Base-by-base conservation (phyloP, 2,113 vertebrate species). In the Cettia cetti region DNA sequence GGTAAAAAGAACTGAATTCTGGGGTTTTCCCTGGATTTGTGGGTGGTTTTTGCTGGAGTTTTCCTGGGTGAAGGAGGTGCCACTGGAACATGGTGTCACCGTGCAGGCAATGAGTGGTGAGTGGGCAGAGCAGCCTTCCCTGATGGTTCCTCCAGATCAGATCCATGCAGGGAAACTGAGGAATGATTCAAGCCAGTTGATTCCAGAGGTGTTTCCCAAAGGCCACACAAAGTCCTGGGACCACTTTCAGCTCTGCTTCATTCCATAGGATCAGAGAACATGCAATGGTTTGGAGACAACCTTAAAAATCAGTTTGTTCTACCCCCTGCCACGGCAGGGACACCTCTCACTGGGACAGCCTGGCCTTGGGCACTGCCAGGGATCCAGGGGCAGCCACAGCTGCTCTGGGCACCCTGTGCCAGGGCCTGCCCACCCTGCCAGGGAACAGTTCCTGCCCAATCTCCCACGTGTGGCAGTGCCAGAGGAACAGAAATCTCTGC, bases 311-410 rank as follows among this genome's bases (percentile, higher is more conserved):
- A 26, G 6, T n/a, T 47, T 49, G 11, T 33, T 63, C 16, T 3
- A 22, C 7, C 13, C 11, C 19, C 39, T 59, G 52, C 30, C 37
- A 30, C 3, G 24, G 21, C 53, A 77, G 37, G 45, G 45, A 52
- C 44, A 42, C 9, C 21, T 80, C 0, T 59, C 26, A 27, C 35
- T 1, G 1, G 3, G 35, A 40, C 66, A 71, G 0, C 50, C 35
- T 37, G 76, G 50, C 30, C 57, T 56, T 12, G 42, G 35, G 0
- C 57, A 71, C 57, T 71, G 1, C 31, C 85, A 64, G 57, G 42
- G 50, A 64, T 49, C 52, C 61, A 86, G 85, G 65, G 75, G 20
- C 75, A 88, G 65, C 57, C 85, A 12, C 50, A 72, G 50, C 57
- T 64, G 3, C 76, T 64, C 75, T 79, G 75, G 49, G 40, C 42